phyloP scores from a whole-genome alignment of 1,140 invertebrate genomes.

The Drosophila ananassae region DNA sequence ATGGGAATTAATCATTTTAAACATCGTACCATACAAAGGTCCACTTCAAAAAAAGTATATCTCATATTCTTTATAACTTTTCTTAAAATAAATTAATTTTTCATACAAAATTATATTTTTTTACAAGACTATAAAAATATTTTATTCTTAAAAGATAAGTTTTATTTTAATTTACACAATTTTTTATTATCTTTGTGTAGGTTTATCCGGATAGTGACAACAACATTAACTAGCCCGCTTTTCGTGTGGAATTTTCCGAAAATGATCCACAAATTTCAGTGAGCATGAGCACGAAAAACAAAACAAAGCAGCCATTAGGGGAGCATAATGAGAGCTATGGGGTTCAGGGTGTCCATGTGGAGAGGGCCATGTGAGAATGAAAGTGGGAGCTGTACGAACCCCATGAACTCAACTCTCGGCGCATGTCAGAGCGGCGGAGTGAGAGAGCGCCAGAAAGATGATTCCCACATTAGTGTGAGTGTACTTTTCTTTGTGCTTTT shows the following conservation, averaged over 20 bases:
- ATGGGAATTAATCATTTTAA: conserved; percentile 66
- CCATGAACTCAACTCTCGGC: conserved; percentile 56
- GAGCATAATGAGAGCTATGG: conserved; percentile 41
- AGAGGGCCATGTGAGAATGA: conserved; percentile 1
- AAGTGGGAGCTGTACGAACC: conserved; percentile 24
- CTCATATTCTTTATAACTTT: background rate
- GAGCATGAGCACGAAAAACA: conserved; percentile 23
- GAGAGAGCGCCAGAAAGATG: conserved; percentile 11
- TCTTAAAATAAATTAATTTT: background rate
- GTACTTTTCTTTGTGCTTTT: conserved; percentile 50
- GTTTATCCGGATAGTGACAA: conserved; percentile 14
- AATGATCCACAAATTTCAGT: conserved; percentile 34
- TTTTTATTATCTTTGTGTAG: no score
- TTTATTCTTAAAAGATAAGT: background rate
- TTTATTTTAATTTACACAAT: no score
- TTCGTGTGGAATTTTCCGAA: conserved; percentile 37
- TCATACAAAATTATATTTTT: no score
- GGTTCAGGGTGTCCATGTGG: background rate
- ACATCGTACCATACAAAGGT: conserved; percentile 53
- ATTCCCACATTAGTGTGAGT: conserved; percentile 43
- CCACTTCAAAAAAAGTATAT: conserved; percentile 10
- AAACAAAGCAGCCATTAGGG: conserved; percentile 23
- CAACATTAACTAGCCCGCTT: conserved; percentile 9
- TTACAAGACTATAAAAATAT: background rate
- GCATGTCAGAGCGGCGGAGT: conserved; percentile 33